Percentiles rank a stretch among this genome's conserved stretches.
phyloP scores from a whole-genome alignment of 1,140 invertebrate species.

The Hyposmocoma kahamanoa region DNA sequence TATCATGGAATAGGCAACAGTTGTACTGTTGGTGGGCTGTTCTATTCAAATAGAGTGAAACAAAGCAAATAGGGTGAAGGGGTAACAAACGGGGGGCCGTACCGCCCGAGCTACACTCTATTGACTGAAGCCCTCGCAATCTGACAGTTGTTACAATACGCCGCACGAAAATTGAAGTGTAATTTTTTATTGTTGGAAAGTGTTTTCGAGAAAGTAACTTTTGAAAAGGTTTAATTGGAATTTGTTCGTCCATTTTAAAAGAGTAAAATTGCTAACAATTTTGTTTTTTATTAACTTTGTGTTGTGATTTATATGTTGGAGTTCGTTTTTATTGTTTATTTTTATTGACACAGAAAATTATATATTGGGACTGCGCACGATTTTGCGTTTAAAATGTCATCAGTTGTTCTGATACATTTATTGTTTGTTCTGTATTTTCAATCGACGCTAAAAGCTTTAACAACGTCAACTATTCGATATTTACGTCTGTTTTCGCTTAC shows the following conservation, averaged over 20 bases:
- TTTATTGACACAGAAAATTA: no score
- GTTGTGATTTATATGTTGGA: no score
- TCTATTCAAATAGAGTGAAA: conserved; percentile 55
- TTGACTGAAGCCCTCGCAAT: conserved; percentile 31
- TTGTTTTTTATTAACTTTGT: no score
- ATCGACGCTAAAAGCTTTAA: no score
- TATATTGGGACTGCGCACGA: no score
- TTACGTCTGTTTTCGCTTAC: no score
- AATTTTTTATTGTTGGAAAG: conserved; percentile 24
- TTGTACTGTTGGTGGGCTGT: conserved; percentile 37
- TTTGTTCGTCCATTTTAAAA: background rate
- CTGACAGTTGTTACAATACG: conserved; percentile 36
- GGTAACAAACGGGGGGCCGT: conserved; percentile 44
- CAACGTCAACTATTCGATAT: no score
- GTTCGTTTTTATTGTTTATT: no score
- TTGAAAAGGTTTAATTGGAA: background rate
- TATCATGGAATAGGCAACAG: conserved; percentile 50
- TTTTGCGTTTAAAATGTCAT: no score
- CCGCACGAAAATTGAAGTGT: conserved; percentile 21
- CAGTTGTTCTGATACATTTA: no score
- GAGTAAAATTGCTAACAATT: no score
- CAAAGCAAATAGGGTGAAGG: conserved; percentile 52
- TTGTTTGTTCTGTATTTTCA: no score
- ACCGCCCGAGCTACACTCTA: conserved; percentile 36
- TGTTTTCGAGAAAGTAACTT: conserved; percentile 7